Evolutionary conservation across 2,797 vertebrate species (phyloP).

Genomic region (Melanotaenia parkinsoni): DNA sequence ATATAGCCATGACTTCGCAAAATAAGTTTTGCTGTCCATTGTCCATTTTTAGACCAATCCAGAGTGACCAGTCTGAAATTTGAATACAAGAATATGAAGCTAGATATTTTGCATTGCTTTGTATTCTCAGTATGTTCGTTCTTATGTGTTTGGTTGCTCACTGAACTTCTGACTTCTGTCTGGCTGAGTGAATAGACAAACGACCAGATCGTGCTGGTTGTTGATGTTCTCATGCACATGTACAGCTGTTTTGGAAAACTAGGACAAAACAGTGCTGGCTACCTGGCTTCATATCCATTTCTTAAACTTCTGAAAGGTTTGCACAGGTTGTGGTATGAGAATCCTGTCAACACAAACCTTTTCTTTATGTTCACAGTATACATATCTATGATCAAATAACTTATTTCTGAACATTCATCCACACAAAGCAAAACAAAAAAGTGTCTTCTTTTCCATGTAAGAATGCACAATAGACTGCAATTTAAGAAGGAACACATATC

Average conservation of each 20-base stretch:
- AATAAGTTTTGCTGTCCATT: not conserved
- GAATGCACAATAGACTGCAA: not conserved
- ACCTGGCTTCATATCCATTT: no score
- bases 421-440: not conserved
- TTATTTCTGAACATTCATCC: not conserved
- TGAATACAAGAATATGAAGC: not conserved
- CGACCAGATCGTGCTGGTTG: constrained; percentile 36
- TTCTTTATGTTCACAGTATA: no score
- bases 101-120: not conserved
- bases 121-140: not conserved
- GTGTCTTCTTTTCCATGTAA: not conserved
- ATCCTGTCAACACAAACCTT: no score
- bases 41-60: not conserved
- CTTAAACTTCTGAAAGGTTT: no score
- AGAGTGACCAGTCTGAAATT: not conserved
- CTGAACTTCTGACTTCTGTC: constrained; percentile 25
- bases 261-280: not conserved
- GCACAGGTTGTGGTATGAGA: no score
- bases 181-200: constrained; percentile 51
- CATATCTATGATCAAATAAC: no score
- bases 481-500: no score
- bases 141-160: constrained; percentile 1
- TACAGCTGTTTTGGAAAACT: constrained; percentile 68
- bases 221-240: constrained; percentile 57
- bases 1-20: no score